phyloP scores from a whole-genome alignment of 1,140 invertebrate species.

The Drosophila miranda region DNA sequence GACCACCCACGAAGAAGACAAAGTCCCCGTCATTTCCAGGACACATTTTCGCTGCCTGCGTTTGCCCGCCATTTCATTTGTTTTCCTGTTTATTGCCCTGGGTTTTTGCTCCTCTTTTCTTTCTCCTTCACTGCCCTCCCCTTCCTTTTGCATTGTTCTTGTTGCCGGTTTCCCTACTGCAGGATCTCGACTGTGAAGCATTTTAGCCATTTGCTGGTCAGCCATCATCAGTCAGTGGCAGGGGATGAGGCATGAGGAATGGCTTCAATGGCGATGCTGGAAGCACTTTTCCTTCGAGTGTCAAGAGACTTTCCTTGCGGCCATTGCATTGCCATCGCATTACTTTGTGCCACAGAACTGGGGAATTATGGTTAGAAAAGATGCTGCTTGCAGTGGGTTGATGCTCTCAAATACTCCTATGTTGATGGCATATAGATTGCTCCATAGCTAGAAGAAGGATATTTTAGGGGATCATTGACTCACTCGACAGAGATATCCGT shows the following conservation, averaged over 20 bases:
- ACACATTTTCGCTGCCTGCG: slow-evolving; percentile 63
- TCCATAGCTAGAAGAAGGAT: too few species aligned
- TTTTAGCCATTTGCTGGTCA: slow-evolving; percentile 74
- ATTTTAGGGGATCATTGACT: too few species aligned
- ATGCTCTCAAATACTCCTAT: too few species aligned
- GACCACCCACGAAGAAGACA: slow-evolving; percentile 54
- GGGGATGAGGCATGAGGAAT: background rate
- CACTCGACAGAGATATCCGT: too few species aligned
- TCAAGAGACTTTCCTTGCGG: slow-evolving; percentile 12
- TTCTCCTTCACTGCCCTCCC: background rate
- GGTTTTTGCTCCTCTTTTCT: slow-evolving; percentile 28
- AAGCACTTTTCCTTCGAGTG: slow-evolving; percentile 24
- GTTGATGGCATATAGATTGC: too few species aligned
- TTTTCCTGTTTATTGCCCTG: slow-evolving; percentile 69
- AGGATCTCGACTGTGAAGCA: slow-evolving; percentile 70
- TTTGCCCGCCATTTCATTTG: slow-evolving; percentile 59
- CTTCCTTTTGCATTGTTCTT: slow-evolving; percentile 26
- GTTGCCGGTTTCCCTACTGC: slow-evolving; percentile 19
- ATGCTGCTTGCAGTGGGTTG: too few species aligned
- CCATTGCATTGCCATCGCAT: slow-evolving; percentile 29
- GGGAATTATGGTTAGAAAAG: slow-evolving; percentile 1
- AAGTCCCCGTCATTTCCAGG: slow-evolving; percentile 68
- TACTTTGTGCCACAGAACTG: slow-evolving; percentile 13
- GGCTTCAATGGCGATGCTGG: slow-evolving; percentile 1
- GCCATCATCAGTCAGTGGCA: slow-evolving; percentile 49